phyloP scores from a whole-genome alignment of 2,797 vertebrate species.

The Nothura maculosa region DNA sequence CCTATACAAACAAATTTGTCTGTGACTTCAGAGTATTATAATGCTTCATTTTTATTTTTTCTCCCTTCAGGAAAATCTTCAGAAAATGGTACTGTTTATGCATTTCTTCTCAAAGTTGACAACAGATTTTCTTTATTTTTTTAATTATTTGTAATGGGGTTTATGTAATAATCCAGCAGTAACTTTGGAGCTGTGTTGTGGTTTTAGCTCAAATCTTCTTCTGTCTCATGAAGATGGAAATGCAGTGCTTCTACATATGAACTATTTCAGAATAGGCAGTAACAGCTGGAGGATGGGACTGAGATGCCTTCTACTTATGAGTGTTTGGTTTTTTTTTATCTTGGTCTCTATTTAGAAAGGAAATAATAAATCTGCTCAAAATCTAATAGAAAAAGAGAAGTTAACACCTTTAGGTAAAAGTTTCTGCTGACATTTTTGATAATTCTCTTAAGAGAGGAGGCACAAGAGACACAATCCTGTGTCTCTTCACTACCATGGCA shows the following conservation, averaged over 20 bases:
- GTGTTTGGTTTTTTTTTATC: not conserved
- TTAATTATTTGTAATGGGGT: not conserved
- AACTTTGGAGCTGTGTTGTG: not conserved
- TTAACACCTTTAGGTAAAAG: not conserved
- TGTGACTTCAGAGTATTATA: not conserved
- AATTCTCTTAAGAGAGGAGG: not conserved
- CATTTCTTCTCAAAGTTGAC: not conserved
- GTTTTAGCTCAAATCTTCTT: constrained; percentile 25
- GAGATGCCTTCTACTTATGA: not conserved
- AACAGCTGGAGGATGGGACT: not conserved
- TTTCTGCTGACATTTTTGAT: not conserved
- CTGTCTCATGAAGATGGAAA: constrained; percentile 29
- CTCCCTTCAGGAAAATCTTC: not conserved
- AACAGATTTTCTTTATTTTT: not conserved
- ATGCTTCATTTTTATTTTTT: not conserved
- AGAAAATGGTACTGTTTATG: not conserved
- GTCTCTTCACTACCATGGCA: not conserved
- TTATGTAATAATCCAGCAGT: constrained; percentile 11
- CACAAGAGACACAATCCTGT: too few species aligned
- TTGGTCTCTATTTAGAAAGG: not conserved
- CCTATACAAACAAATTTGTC: not conserved
- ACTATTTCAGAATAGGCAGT: not conserved
- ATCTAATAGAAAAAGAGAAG: not conserved
- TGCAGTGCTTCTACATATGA: not conserved
- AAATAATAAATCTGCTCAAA: not conserved